These are phyloP conservation scores for Acronicta psi DNA, from an alignment of 2,888 invertebrate species.

Conservation along the genomic window DNA sequence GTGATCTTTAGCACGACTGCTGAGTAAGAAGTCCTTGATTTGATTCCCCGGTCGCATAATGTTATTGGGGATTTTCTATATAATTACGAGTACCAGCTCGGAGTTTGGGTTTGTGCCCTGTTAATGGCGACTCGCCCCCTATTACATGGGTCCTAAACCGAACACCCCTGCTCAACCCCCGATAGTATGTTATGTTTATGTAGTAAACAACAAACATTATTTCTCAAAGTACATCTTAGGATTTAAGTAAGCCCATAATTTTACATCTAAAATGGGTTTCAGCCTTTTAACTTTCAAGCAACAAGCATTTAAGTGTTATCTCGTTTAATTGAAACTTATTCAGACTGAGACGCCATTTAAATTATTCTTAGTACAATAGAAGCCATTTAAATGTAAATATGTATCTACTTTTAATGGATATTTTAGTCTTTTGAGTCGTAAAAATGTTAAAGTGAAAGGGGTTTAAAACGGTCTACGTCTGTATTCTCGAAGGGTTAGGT, in stretches of 20 bases:
- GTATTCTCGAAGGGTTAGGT: too few relatives aligned
- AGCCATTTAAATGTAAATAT: slow-evolving; percentile 13
- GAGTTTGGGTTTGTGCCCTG: too few relatives aligned
- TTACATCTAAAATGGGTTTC: slow-evolving; percentile 25
- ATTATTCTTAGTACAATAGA: slow-evolving; percentile 5
- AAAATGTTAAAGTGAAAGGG: slow-evolving; percentile 9
- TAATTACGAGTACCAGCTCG: too few relatives aligned
- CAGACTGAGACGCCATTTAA: slow-evolving; percentile 10
- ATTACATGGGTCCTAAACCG: too few relatives aligned
- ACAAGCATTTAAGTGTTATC: slow-evolving; percentile 26
- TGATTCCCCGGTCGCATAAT: too few relatives aligned
- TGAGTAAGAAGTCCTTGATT: too few relatives aligned
- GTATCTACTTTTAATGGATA: not conserved
- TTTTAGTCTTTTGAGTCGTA: slow-evolving; percentile 9
- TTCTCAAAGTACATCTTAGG: slow-evolving; percentile 1
- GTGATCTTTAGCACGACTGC: too few relatives aligned
- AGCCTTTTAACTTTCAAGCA: slow-evolving; percentile 14
- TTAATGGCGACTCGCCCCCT: too few relatives aligned
- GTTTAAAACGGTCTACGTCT: too few relatives aligned
- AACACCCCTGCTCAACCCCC: too few relatives aligned
- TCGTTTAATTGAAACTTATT: slow-evolving; percentile 19
- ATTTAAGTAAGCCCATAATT: slow-evolving; percentile 23
- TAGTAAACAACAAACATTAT: slow-evolving; percentile 17
- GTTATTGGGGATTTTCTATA: too few relatives aligned
- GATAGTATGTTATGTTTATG: not conserved